Evolutionary conservation across 2,113 vertebrate genomes (phyloP).

Genomic region (Pelodiscus sinensis): DNA sequence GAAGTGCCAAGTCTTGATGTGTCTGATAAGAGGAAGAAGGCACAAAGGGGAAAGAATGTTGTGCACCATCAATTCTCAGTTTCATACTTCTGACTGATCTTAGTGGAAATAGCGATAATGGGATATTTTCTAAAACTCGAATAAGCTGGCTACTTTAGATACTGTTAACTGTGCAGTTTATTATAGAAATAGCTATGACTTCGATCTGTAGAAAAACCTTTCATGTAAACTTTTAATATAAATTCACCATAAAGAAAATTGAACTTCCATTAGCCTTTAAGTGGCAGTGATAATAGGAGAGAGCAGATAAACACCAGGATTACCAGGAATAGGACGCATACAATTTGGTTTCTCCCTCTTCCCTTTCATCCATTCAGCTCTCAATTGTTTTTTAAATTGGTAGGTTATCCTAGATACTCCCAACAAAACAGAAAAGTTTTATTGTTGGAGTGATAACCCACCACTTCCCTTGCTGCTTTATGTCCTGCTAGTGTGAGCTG

Average conservation of each 20-base stretch:
- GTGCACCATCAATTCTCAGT: not conserved
- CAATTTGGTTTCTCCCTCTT: not conserved
- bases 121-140: not conserved
- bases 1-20: not conserved
- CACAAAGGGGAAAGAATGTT: not conserved
- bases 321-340: not conserved
- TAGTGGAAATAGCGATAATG: not conserved
- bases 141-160: fast-evolving
- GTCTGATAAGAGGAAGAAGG: not conserved
- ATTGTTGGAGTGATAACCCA: not conserved
- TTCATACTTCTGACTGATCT: not conserved
- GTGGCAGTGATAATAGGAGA: not conserved
- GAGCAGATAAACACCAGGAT: not conserved
- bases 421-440: not conserved
- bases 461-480: not conserved
- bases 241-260: not conserved
- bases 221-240: not conserved
- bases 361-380: not conserved
- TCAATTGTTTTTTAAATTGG: not conserved
- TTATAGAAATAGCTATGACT: not conserved
- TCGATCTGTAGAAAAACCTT: not conserved
- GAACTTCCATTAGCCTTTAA: not conserved
- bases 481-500: not conserved
- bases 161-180: fast-evolving
- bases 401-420: not conserved